Conservation (phyloP, 2,888 invertebrate species). For the Limnephilus lunatus region DNA sequence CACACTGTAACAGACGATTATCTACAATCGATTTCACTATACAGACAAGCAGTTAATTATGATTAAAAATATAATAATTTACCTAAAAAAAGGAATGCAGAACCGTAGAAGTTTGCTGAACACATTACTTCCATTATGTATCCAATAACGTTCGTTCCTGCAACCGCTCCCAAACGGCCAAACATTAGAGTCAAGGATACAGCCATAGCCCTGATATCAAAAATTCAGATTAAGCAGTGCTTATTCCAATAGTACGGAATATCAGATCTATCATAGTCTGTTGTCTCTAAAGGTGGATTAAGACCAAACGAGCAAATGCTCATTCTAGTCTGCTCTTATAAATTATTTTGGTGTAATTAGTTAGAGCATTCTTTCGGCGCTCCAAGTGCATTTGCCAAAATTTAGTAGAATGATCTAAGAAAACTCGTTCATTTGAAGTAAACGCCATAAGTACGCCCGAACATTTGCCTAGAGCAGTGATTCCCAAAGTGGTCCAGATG, state of each 20-base stretch:
- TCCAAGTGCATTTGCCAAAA: too few relatives aligned
- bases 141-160: constrained; percentile 79
- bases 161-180: constrained; percentile 78
- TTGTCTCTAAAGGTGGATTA: too few relatives aligned
- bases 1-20: neutral
- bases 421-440: too few relatives aligned
- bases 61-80: constrained; percentile 61
- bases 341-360: too few relatives aligned
- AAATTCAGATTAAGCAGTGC: neutral
- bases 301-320: too few relatives aligned
- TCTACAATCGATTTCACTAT: neutral
- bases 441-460: too few relatives aligned
- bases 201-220: constrained; percentile 76
- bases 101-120: constrained; percentile 79
- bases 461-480: too few relatives aligned
- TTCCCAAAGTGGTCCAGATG: too few relatives aligned
- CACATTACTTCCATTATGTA: constrained; percentile 78
- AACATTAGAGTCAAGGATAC: constrained; percentile 78
- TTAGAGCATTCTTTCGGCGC: too few relatives aligned
- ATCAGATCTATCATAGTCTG: too few relatives aligned
- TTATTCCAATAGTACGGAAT: neutral
- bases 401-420: too few relatives aligned
- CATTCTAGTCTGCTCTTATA: too few relatives aligned
- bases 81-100: constrained; percentile 74
- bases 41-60: neutral